Percentiles rank a stretch among this genome's conserved stretches.
Conservation (phyloP, 2,888 invertebrate species). For the Pyrrhia umbra region DNA sequence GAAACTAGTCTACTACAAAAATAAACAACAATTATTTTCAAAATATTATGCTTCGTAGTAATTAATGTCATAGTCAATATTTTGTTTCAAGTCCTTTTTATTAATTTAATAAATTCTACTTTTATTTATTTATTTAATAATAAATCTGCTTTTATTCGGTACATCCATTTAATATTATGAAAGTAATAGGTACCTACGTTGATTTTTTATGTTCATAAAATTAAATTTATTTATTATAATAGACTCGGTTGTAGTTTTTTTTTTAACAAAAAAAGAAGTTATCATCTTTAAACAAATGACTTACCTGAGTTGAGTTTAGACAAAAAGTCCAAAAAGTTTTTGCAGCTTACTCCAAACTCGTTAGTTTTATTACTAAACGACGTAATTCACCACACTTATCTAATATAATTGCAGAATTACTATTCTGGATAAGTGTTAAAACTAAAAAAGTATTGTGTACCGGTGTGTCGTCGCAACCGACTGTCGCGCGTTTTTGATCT, state of each 20-base stretch:
- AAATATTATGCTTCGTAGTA: background rate
- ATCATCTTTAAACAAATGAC: conserved; percentile 14
- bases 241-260: background rate
- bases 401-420: conserved; percentile 34
- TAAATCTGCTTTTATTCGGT: too few species aligned
- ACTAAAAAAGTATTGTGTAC: conserved; percentile 33
- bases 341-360: conserved; percentile 41
- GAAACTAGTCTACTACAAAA: background rate
- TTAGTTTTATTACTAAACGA: conserved; percentile 21
- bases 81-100: too few species aligned
- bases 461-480: conserved; percentile 68
- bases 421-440: conserved; percentile 46
- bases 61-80: too few species aligned
- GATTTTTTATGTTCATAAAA: too few species aligned
- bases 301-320: conserved; percentile 34
- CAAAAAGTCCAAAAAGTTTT: conserved; percentile 38
- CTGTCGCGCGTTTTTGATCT: conserved; percentile 84
- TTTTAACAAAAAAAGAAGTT: background rate
- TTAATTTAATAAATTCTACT: too few species aligned
- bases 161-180: too few species aligned
- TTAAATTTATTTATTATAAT: too few species aligned
- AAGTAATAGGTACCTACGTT: too few species aligned
- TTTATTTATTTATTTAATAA: too few species aligned
- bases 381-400: conserved; percentile 52
- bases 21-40: background rate